Percentiles rank a stretch among this genome's conserved stretches.
Evolutionary conservation across 2,888 invertebrate genomes (phyloP).

Genomic region (Phaedon cochleariae): DNA sequence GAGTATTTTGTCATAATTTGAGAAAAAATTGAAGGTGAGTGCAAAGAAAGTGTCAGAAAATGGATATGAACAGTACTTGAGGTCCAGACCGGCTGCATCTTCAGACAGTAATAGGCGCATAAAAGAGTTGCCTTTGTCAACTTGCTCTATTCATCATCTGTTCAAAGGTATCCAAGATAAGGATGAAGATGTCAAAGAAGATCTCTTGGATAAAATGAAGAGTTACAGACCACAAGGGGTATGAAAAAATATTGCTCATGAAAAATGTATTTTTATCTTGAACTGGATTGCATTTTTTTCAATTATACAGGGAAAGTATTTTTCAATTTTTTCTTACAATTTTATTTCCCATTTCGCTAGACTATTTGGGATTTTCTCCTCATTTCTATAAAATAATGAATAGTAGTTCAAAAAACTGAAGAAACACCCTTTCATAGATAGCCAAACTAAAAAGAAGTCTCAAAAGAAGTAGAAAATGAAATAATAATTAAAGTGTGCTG

Average conservation of each 20-base stretch:
- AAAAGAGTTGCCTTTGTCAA: constrained; percentile 71
- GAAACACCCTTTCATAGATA: too few relatives aligned
- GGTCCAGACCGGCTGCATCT: constrained; percentile 89
- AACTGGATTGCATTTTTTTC: too few relatives aligned
- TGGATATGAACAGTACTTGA: constrained; percentile 89
- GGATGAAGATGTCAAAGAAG: constrained; percentile 61
- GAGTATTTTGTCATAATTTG: not conserved
- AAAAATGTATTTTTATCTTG: not conserved
- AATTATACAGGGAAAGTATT: too few relatives aligned
- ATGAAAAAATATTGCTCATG: constrained; percentile 54
- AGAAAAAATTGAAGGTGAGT: constrained; percentile 69
- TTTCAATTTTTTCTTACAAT: too few relatives aligned
- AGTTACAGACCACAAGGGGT: constrained; percentile 79
- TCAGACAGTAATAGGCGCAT: constrained; percentile 87
- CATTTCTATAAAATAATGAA: too few relatives aligned
- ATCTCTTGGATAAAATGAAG: constrained; percentile 73
- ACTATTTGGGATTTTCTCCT: too few relatives aligned
- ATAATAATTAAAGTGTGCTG: too few relatives aligned
- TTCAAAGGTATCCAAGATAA: constrained; percentile 59
- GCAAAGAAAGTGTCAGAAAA: constrained; percentile 81
- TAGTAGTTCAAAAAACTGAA: too few relatives aligned
- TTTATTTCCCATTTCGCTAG: too few relatives aligned
- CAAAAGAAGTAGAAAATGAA: too few relatives aligned
- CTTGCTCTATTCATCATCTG: constrained; percentile 73
- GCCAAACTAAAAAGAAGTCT: too few relatives aligned